phyloP scores from a whole-genome alignment of 1,140 invertebrate genomes.

The Colletes latitarsis region DNA sequence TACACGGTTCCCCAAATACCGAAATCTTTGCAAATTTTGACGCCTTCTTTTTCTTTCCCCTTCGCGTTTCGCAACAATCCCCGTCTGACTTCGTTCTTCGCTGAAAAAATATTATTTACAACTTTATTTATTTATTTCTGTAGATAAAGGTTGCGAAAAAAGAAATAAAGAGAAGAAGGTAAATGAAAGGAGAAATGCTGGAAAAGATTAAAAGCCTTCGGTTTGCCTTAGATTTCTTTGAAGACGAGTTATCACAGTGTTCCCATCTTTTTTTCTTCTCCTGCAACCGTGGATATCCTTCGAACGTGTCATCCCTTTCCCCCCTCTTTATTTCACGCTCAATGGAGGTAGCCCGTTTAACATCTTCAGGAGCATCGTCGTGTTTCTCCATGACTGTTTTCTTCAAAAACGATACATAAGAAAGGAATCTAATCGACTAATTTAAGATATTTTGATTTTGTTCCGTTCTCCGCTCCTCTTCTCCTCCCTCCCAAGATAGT shows the following conservation, averaged over 20 bases:
- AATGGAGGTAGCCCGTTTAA: conserved; percentile 63
- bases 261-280: conserved; percentile 35
- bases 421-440: not conserved
- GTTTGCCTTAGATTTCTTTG: conserved; percentile 25
- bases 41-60: not conserved
- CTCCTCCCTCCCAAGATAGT: not conserved
- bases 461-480: conserved; percentile 12
- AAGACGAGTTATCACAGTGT: conserved; percentile 14
- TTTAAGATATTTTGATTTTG: not conserved
- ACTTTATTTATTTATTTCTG: not conserved
- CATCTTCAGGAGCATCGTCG: conserved; percentile 49
- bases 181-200: not conserved
- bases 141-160: no score
- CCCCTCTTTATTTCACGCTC: conserved; percentile 66
- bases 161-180: not conserved
- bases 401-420: not conserved
- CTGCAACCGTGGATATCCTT: conserved; percentile 23
- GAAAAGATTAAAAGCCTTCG: not conserved
- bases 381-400: conserved; percentile 58
- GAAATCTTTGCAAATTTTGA: conserved; percentile 53
- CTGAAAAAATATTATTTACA: conserved; percentile 16
- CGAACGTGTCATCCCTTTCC: conserved; percentile 49
- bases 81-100: conserved; percentile 31
- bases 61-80: conserved; percentile 42
- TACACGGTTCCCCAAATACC: conserved; percentile 63